Evolutionary conservation across 2,888 invertebrate genomes (phyloP), one percentile per base, ranked within the genome.

Genomic region (Lordiphosa andalusiaca): DNA sequence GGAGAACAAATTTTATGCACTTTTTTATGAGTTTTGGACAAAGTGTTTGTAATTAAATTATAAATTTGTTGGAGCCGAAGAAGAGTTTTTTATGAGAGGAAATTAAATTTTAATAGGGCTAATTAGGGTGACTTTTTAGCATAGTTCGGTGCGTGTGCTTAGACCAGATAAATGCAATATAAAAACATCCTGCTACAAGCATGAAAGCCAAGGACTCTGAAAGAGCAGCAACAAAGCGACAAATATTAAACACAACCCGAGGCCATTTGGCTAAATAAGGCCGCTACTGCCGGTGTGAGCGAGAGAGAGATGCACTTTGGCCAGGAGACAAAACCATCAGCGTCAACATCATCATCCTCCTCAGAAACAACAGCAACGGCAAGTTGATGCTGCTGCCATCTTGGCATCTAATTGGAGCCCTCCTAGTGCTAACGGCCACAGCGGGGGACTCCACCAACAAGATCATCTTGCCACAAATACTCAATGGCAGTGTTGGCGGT

Each of bases 381-480:
- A 85, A 89, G 89, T 88, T 89, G 89, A 89, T 89, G 89, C 89
- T 89, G 87, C 86, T 68, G 61, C 82, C 82, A 56, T 77, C 87
- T 83, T 88, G 89, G 88, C 87, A 84, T 84, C 74, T 88, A 86
- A 88, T 90, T 87, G 89, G 89, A 81, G 89, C 88, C 88, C 90
- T 89, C 87, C 87, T 89, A 73, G 86, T 90, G 89, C 88, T 89
- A 66, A 86, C 87, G 80, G 88, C 88, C 84, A 89, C 88, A 78
- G 87, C 86, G 88, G 89, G 89, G 88, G 88, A 89, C 86, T 88
- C 89, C 87, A 88, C 87, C 70, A 88, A 88, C 60, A 86, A 86
- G 75, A 86, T 88, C 69, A 83, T 86, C 64, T 77, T 86, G 83
- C 85, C 88, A 55, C 88, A 85, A 52, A 84, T 83, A 71, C 74